These are phyloP conservation scores for Rhogogaster chlorosoma DNA, from an alignment of 2,888 invertebrate species.

Conservation along the genomic window DNA sequence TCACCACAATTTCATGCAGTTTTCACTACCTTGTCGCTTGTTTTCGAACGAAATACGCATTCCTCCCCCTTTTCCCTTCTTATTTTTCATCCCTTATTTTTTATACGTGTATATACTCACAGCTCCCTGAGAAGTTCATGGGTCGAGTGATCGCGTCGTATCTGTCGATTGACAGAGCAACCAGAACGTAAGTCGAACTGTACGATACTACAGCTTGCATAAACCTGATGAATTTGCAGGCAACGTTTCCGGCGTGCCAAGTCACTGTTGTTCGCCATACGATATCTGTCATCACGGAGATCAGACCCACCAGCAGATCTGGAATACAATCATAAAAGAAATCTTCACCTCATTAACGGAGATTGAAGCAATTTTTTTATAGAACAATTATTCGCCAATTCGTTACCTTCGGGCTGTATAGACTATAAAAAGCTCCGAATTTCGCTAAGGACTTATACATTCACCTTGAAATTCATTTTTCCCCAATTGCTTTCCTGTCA, in stretches of 20 bases:
- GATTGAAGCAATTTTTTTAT: neutral
- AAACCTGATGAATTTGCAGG: conserved; percentile 93
- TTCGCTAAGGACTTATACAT: neutral
- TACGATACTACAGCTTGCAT: conserved; percentile 92
- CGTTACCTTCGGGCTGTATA: neutral
- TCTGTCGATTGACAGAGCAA: conserved; percentile 94
- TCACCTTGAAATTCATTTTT: neutral
- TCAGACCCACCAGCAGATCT: conserved; percentile 94
- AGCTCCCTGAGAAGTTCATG: conserved; percentile 96
- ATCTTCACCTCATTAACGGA: no score
- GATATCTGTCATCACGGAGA: conserved; percentile 94
- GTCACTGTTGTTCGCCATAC: conserved; percentile 93
- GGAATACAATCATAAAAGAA: conserved; percentile 72
- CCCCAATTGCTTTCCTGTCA: no score
- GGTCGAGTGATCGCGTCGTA: conserved; percentile 97
- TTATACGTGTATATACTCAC: conserved; percentile 83
- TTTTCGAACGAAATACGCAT: neutral
- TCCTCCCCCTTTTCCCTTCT: neutral
- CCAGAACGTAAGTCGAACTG: conserved; percentile 95
- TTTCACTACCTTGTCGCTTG: neutral
- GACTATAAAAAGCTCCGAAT: neutral
- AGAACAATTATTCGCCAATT: neutral
- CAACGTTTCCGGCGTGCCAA: conserved; percentile 93
- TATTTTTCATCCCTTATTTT: neutral
- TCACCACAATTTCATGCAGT: neutral